phyloP scores from a whole-genome alignment of 2,113 vertebrate species.

The Macroglossus sobrinus region DNA sequence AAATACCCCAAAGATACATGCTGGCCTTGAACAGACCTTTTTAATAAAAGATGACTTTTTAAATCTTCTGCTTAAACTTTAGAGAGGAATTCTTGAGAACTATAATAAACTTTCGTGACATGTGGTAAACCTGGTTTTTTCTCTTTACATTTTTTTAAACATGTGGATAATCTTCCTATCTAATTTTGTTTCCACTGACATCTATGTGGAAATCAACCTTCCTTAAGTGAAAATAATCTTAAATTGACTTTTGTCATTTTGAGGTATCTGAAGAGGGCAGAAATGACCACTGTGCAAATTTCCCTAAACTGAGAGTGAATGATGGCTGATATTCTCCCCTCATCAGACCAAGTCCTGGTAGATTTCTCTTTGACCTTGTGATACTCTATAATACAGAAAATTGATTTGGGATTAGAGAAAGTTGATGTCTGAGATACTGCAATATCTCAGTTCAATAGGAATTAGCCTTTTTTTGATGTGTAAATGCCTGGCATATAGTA shows the following conservation, averaged over 20 bases:
- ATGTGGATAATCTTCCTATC: not conserved
- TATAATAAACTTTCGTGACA: not conserved
- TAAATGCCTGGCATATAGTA: not conserved
- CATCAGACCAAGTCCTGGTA: not conserved
- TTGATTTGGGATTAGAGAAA: not conserved
- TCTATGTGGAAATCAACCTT: not conserved
- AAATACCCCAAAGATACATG: not conserved
- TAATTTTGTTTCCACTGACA: not conserved
- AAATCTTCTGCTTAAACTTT: not conserved
- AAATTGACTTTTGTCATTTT: not conserved
- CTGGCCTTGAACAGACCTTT: not conserved
- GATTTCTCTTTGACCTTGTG: not conserved
- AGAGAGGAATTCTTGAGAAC: not conserved
- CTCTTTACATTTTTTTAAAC: not conserved
- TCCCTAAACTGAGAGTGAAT: not conserved
- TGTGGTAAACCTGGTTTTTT: not conserved
- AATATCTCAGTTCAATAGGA: not conserved
- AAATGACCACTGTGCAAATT: not conserved
- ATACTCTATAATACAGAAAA: not conserved
- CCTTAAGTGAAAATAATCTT: not conserved
- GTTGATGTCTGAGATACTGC: not conserved
- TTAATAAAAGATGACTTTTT: not conserved
- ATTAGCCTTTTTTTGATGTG: not conserved
- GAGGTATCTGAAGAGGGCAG: not conserved
- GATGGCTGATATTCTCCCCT: not conserved